phyloP scores from a whole-genome alignment of 2,113 vertebrate genomes.

The Arvicanthis niloticus region DNA sequence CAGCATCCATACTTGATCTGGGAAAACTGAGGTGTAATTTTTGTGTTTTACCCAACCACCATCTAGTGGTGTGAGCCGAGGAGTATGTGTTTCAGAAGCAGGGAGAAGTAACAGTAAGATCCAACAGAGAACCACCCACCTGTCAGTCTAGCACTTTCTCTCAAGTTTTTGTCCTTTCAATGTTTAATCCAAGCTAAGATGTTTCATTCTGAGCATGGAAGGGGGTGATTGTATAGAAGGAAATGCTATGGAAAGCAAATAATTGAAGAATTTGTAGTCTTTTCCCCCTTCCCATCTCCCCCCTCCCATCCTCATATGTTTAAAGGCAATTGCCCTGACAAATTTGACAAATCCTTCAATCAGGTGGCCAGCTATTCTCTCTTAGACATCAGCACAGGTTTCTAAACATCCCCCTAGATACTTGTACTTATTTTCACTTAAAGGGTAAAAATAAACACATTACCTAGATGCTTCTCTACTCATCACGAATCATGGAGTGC shows the following conservation, averaged over 20 bases:
- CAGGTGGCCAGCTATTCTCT: background rate
- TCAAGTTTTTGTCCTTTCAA: background rate
- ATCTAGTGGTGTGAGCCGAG: background rate
- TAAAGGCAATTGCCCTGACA: background rate
- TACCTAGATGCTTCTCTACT: slow-evolving; percentile 74
- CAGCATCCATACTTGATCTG: background rate
- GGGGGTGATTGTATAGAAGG: too few species aligned
- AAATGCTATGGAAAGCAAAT: background rate
- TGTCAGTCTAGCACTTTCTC: background rate
- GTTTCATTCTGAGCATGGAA: background rate
- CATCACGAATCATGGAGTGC: slow-evolving; percentile 76
- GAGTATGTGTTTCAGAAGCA: background rate
- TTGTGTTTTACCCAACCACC: background rate
- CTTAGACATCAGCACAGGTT: background rate
- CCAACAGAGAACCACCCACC: background rate
- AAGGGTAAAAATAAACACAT: slow-evolving; percentile 72
- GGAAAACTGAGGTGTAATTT: background rate
- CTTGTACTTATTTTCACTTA: slow-evolving; percentile 67
- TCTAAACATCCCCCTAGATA: background rate
- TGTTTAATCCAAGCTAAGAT: background rate
- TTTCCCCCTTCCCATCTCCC: accelerated
- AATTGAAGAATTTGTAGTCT: background rate
- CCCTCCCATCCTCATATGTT: background rate
- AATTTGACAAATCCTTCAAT: background rate
- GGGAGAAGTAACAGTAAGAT: background rate